Evolutionary conservation across 1,140 invertebrate genomes (phyloP), one percentile per base, ranked within the genome.

Genomic region (Euschistus heros): DNA sequence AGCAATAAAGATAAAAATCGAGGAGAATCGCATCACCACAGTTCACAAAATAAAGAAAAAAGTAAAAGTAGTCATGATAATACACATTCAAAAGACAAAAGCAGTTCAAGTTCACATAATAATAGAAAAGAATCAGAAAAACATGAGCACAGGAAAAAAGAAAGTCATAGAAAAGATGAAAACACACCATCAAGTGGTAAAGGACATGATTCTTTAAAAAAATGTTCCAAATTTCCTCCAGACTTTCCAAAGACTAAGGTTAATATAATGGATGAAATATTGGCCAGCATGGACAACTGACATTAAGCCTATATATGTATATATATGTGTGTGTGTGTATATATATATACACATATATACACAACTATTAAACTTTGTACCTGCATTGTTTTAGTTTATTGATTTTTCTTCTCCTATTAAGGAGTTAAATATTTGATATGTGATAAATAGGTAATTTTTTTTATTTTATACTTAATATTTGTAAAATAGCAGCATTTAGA

Each of bases 271-370:
- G 54, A 57, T 57, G 54, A 57, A 57, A 57, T 57, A 8, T 24
- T 57, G 5, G 54, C 54, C 24, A 57, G 54, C 14, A 57, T 57
- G 54, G 54, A 57, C 54, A 57, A 57, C 54, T 57, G 54, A 57
- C 22, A 57, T 24, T 57, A 24, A 37, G 33, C 10, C 7, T 37
- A 10, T 37, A 10, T 37, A 10, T 37, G 13, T 37, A 37, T 37
- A 30, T 30, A 30, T 30, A 30, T 7, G 7, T 30, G 27, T 30
- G 7, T 30, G 27, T 30, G 7, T 30, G 7, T 30, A 30, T 7
- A 30, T 37, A 37, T 37, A 13, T 37, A 37, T 6, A 37, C 8
- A 37, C 13, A 13, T 24, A 57, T 57, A 27, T 57, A 24, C 15
- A 27, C 18, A 57, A 24, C 54, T 24, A 17, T 57, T 17, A 57